Evolutionary conservation across 1,140 invertebrate species (phyloP).

Genomic region (Philaenus spumarius): DNA sequence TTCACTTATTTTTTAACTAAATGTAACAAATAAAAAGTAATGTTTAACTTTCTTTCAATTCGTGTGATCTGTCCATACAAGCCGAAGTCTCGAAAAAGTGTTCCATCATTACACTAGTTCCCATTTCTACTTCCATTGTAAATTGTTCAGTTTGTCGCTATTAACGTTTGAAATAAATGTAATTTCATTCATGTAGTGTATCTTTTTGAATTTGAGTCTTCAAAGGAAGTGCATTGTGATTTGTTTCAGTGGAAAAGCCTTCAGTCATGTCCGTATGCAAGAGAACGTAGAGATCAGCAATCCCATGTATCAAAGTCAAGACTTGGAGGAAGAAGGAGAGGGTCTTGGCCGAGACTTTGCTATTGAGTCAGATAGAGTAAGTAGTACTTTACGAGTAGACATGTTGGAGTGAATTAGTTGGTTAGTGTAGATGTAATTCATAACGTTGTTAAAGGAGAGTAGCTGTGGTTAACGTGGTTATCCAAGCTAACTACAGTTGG

Average conservation of each 20-base stretch:
- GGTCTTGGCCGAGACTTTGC: conserved; percentile 13
- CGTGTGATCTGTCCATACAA: too few species aligned
- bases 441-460: not conserved
- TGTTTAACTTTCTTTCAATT: too few species aligned
- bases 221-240: too few species aligned
- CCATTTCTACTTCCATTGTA: too few species aligned
- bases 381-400: not conserved
- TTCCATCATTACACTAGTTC: too few species aligned
- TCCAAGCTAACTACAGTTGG: not conserved
- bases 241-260: conserved; percentile 50
- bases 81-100: too few species aligned
- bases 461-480: not conserved
- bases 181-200: too few species aligned
- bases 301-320: conserved; percentile 71
- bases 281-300: conserved; percentile 78
- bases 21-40: too few species aligned
- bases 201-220: too few species aligned
- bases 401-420: not conserved
- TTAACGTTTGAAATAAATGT: too few species aligned
- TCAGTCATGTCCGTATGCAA: conserved; percentile 68
- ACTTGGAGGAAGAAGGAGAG: conserved; percentile 34
- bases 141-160: too few species aligned
- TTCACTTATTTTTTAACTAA: too few species aligned
- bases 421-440: not conserved
- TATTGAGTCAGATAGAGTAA: conserved; percentile 10